Conservation (phyloP, 2,888 invertebrate genomes). For the Chrysotoxum bicinctum region DNA sequence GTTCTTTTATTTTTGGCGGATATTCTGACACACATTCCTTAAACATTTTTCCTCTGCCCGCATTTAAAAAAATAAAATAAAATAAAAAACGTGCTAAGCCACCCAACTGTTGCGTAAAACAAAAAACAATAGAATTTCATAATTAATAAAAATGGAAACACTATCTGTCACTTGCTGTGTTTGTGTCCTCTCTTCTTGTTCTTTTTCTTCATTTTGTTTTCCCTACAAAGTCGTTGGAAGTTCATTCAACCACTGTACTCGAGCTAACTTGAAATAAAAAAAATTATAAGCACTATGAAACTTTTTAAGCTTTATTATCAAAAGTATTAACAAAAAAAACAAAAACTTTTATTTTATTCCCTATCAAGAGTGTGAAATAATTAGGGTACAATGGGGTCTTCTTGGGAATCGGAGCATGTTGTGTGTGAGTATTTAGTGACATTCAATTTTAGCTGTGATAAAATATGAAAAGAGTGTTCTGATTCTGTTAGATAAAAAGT, state of each 20-base stretch:
- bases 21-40: conserved; percentile 39
- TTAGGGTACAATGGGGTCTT: background rate
- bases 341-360: conserved; percentile 43
- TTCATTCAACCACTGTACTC: conserved; percentile 54
- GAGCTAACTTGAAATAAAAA: conserved; percentile 19
- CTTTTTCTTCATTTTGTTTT: background rate
- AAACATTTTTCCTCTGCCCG: background rate
- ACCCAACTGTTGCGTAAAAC: conserved; percentile 56
- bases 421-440: too few relatives aligned
- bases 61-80: background rate
- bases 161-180: background rate
- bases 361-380: conserved; percentile 6
- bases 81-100: background rate
- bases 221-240: conserved; percentile 8
- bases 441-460: too few relatives aligned
- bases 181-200: conserved; percentile 34
- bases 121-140: conserved; percentile 37
- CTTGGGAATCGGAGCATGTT: background rate
- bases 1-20: conserved; percentile 17
- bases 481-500: too few relatives aligned
- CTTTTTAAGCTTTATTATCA: conserved; percentile 38
- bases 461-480: too few relatives aligned
- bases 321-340: conserved; percentile 12
- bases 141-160: conserved; percentile 31
- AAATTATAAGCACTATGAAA: conserved; percentile 37